phyloP scores from a whole-genome alignment of 2,888 invertebrate genomes.

The Pterobdella sp. region DNA sequence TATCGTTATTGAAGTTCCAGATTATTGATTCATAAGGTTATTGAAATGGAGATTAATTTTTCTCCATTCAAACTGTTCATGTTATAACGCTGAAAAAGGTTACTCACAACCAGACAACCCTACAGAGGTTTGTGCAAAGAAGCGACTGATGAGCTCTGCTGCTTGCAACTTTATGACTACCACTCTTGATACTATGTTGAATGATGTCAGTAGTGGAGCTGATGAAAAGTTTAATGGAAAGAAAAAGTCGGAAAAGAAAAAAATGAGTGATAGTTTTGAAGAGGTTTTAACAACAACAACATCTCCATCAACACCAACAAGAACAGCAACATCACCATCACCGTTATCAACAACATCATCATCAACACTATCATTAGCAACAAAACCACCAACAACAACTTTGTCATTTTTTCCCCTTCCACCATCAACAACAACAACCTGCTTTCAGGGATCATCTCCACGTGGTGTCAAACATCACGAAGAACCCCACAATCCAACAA shows the following conservation, averaged over 20 bases:
- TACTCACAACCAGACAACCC: too few relatives aligned
- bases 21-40: too few relatives aligned
- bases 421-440: constrained; percentile 9
- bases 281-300: background rate
- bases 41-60: too few relatives aligned
- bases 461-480: constrained; percentile 3
- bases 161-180: too few relatives aligned
- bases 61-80: too few relatives aligned
- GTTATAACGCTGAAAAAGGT: too few relatives aligned
- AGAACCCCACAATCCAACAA: background rate
- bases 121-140: too few relatives aligned
- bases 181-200: background rate
- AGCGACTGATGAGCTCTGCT: too few relatives aligned
- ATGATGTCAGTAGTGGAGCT: background rate
- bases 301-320: constrained; percentile 18
- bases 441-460: too few relatives aligned
- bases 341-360: background rate
- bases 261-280: background rate
- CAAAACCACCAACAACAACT: constrained; percentile 1
- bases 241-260: background rate
- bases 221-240: background rate
- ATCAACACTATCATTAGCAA: background rate
- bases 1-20: too few relatives aligned
- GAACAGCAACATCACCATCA: constrained; percentile 12
- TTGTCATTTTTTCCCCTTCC: too few relatives aligned